Conservation (phyloP, 2,797 vertebrate species). For the Cyclura pinguis region DNA sequence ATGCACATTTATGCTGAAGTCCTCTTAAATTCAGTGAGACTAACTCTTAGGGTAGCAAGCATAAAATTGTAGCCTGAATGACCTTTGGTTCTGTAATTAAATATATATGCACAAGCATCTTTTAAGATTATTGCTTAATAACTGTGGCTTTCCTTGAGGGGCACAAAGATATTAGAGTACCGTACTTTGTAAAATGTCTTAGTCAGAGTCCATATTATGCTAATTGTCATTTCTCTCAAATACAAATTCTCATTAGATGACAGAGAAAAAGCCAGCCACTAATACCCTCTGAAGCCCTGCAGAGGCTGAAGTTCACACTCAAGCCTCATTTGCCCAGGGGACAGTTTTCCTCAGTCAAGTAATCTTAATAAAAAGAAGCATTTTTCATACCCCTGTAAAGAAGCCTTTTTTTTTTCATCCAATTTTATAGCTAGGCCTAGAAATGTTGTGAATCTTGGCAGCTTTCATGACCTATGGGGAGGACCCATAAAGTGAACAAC, state of each 20-base stretch:
- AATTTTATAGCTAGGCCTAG: conserved; percentile 36
- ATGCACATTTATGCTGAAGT: background rate
- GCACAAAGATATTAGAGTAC: background rate
- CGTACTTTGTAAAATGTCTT: background rate
- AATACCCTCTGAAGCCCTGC: background rate
- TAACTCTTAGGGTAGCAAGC: background rate
- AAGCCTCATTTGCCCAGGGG: conserved; percentile 34
- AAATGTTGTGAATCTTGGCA: conserved; percentile 23
- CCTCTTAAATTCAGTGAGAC: background rate
- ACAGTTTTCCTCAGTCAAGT: conserved; percentile 1
- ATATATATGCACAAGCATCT: background rate
- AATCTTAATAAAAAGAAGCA: conserved; percentile 10
- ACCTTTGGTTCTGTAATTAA: background rate
- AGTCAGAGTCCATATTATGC: background rate
- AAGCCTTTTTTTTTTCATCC: conserved; percentile 7
- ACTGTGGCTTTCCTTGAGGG: background rate
- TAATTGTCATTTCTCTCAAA: conserved; percentile 12
- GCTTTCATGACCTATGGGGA: conserved; percentile 29
- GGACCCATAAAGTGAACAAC: conserved; percentile 32
- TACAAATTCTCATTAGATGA: background rate
- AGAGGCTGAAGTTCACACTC: background rate
- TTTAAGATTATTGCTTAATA: background rate
- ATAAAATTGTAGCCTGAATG: background rate
- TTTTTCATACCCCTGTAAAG: conserved; percentile 19
- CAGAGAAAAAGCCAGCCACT: background rate